Evolutionary conservation across 2,113 vertebrate genomes (phyloP), one percentile per base, ranked within the genome.

Genomic region (Syngnathoides biaculeatus): DNA sequence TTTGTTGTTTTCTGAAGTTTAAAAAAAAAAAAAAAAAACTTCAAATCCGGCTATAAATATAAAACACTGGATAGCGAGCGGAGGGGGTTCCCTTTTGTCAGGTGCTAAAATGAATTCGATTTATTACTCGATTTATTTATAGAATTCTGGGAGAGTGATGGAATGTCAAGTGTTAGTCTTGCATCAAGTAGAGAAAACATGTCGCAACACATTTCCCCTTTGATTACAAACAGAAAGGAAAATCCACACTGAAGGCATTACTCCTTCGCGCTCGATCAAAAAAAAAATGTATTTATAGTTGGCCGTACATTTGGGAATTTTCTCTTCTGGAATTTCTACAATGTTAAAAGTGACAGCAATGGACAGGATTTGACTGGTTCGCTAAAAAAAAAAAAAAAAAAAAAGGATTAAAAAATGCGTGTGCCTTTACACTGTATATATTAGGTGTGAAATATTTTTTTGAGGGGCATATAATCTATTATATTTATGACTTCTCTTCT

Each of bases 31-130:
- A n/a, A n/a, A n/a, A n/a, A n/a, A n/a, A n/a, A n/a, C n/a, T n/a
- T 14, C 13, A 5, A 56, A 73, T 75, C 10, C 65, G 70, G 81
- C 79, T 84, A 84, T 76, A 86, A 83, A 89, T 85, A 86, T 24
- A 43, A 62, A 62, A 14, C 22, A 26, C n/a, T 9, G 14, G 43
- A 43, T 43, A 77, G 78, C 64, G 72, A 30, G 19, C 39, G 55
- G 62, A 65, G 68, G 72, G 63, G 68, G 72, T 64, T 78, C 26
- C 40, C 22, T 63, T 74, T 14, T 71, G 52, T 68, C 11, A 56
- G 48, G 47, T 59, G 45, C 30, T 67, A 35, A 82, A 69, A 56
- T 58, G 55, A 73, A 67, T 50, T 45, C 30, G 24, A 56, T 69
- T 62, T 15, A 57, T 57, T 27, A 5, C 26, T 30, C 24, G 27